phyloP scores from a whole-genome alignment of 2,797 vertebrate genomes.

The Phyllotis vaccarum region DNA sequence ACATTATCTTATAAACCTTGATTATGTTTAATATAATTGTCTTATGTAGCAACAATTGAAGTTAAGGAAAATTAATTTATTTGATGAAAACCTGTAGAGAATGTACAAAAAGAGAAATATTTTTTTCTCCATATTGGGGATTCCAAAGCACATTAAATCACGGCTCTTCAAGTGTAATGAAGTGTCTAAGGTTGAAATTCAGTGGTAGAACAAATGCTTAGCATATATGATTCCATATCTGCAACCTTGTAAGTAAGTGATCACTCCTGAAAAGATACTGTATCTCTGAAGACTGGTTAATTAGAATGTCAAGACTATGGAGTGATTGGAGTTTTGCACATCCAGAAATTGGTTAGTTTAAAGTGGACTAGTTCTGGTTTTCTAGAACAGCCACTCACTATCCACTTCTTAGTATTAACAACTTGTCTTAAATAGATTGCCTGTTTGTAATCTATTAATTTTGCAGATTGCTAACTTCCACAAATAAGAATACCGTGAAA shows the following conservation, averaged over 20 bases:
- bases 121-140: background rate
- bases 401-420: no score
- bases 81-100: background rate
- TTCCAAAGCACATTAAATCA: background rate
- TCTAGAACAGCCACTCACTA: background rate
- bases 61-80: background rate
- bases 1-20: background rate
- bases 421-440: no score
- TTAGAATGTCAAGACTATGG: background rate
- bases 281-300: background rate
- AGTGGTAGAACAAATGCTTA: background rate
- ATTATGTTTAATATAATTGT: background rate
- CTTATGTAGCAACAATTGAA: background rate
- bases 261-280: background rate
- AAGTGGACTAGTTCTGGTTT: background rate
- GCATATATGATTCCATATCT: no score
- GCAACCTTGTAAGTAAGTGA: no score
- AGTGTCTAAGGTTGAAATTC: background rate
- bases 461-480: background rate
- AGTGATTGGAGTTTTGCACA: background rate
- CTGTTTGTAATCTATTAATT: background rate
- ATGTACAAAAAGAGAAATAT: background rate
- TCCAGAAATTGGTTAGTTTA: background rate
- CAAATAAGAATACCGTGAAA: background rate
- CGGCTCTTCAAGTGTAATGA: background rate